Conservation (phyloP, 2,113 vertebrate genomes). For the Eubucco bourcierii region DNA sequence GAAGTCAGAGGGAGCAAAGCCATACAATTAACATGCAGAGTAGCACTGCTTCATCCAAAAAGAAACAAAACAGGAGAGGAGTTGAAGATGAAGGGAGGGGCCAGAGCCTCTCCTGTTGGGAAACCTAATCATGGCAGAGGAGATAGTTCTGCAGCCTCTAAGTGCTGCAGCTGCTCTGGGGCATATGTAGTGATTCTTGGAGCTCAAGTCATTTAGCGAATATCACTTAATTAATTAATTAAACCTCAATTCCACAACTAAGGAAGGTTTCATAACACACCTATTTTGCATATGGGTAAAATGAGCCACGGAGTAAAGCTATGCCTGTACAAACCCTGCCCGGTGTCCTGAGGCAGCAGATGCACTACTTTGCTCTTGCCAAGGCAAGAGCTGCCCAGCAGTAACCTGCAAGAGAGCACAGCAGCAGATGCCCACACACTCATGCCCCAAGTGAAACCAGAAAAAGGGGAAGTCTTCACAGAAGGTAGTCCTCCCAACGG, state of each 20-base stretch:
- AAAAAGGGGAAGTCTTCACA: not conserved
- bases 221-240: conserved; percentile 61
- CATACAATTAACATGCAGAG: not conserved
- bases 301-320: not conserved
- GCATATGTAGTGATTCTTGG: not conserved
- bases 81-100: not conserved
- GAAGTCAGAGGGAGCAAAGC: not conserved
- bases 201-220: conserved; percentile 8
- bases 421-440: not conserved
- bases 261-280: conserved; percentile 34
- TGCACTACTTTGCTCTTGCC: not conserved
- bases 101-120: not conserved
- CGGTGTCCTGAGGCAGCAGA: not conserved
- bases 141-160: not conserved
- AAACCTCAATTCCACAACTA: conserved; percentile 40
- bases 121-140: not conserved
- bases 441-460: rapidly evolving
- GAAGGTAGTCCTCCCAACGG: rapidly evolving
- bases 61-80: not conserved
- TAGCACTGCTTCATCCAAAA: not conserved
- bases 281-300: conserved; percentile 30
- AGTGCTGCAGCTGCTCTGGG: not conserved
- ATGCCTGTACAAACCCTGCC: not conserved
- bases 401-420: rapidly evolving
- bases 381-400: not conserved